A percentile compares a stretch with the other conserved stretches of the same genome.
These are phyloP conservation scores for Cottoperca gobio DNA, from an alignment of 2,797 vertebrate genomes.

Conservation along the genomic window DNA sequence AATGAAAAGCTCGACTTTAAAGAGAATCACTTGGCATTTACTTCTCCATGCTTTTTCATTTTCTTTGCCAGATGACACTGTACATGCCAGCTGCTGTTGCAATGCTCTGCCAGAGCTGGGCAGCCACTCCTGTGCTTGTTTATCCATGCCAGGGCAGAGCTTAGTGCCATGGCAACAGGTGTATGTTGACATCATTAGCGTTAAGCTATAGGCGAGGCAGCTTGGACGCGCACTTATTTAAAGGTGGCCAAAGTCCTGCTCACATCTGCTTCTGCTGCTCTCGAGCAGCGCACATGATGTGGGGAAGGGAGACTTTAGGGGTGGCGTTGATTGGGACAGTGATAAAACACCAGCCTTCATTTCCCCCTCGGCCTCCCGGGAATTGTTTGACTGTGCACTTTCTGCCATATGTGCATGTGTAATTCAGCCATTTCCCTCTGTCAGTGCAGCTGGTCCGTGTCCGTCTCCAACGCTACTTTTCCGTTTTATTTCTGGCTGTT, in stretches of 20 bases:
- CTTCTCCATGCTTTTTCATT: constrained; percentile 29
- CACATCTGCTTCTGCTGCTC: constrained; percentile 43
- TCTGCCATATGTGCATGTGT: constrained; percentile 71
- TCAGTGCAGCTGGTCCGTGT: constrained; percentile 65
- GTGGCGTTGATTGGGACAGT: constrained; percentile 45
- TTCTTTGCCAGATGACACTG: constrained; percentile 43
- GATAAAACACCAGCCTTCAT: constrained; percentile 65
- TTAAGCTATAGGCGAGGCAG: constrained; percentile 8
- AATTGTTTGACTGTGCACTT: constrained; percentile 66
- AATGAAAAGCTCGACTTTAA: constrained; percentile 51
- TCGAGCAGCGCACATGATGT: neutral
- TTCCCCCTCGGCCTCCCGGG: constrained; percentile 59
- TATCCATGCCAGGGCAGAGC: constrained; percentile 37
- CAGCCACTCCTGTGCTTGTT: constrained; percentile 31
- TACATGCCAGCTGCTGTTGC: constrained; percentile 47
- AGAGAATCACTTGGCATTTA: constrained; percentile 35
- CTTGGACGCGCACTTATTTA: neutral
- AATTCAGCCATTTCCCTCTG: constrained; percentile 56
- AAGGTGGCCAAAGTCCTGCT: constrained; percentile 1
- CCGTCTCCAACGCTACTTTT: constrained; percentile 33
- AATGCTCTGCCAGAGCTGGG: constrained; percentile 27
- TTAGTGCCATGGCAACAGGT: constrained; percentile 65
- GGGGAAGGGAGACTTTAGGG: neutral
- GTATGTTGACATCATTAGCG: constrained; percentile 56
- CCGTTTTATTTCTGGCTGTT: constrained; percentile 49